Conservation (phyloP, 2,113 vertebrate genomes). For the Lophotis ruficrista region DNA sequence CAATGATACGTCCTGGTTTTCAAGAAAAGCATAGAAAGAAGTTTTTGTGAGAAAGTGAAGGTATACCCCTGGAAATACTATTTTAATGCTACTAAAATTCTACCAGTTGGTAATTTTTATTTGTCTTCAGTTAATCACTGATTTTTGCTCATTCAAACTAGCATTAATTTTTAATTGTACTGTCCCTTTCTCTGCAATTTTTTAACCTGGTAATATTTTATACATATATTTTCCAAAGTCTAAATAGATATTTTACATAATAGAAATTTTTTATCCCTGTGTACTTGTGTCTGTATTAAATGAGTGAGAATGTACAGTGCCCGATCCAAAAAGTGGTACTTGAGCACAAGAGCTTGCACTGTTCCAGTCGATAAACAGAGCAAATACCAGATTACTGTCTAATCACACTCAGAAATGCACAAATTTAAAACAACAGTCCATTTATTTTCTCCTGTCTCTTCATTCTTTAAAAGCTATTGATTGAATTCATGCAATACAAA, state of each 20-base stretch:
- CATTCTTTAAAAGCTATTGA: neutral
- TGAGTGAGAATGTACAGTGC: neutral
- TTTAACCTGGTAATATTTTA: neutral
- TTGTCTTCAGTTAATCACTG: neutral
- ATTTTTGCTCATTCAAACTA: neutral
- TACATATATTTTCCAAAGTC: neutral
- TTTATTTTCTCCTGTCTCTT: neutral
- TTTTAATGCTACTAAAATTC: neutral
- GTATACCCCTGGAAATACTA: neutral
- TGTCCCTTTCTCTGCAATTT: neutral
- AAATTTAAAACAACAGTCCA: neutral
- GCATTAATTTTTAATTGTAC: neutral
- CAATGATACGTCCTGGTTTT: neutral
- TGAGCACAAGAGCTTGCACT: neutral
- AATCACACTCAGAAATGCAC: neutral
- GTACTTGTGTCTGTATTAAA: neutral
- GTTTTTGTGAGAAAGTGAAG: neutral
- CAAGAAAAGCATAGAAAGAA: neutral
- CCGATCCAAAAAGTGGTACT: neutral
- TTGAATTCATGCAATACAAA: neutral
- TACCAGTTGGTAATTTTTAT: neutral
- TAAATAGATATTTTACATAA: neutral
- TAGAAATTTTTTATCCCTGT: neutral
- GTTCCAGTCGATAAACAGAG: neutral
- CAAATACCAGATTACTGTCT: neutral